Evolutionary conservation across 2,797 vertebrate species (phyloP).

Genomic region (Thalassophryne amazonica): DNA sequence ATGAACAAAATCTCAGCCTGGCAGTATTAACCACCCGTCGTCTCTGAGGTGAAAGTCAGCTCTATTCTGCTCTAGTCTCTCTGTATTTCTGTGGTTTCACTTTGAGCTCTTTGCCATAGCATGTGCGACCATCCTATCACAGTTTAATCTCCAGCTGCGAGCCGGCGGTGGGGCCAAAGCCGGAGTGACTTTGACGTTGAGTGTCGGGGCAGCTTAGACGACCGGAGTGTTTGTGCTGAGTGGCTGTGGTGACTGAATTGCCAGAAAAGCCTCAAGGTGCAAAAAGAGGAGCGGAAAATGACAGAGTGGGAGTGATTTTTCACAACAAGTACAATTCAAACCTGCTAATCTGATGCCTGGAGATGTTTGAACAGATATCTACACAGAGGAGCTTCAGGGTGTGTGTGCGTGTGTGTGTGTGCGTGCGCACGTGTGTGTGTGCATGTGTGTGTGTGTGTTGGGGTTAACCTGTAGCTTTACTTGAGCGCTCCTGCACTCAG

Average conservation of each 20-base stretch:
- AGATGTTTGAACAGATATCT: constrained; percentile 42
- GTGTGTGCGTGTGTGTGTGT: constrained; percentile 31
- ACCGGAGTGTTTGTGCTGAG: constrained; percentile 48
- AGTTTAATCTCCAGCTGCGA: constrained; percentile 54
- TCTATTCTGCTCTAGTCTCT: constrained; percentile 9
- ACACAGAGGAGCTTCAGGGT: constrained; percentile 27
- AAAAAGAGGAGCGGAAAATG: constrained; percentile 27
- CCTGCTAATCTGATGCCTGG: constrained; percentile 58
- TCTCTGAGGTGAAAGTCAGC: constrained; percentile 39
- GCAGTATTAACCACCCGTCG: constrained; percentile 31
- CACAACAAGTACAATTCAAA: constrained; percentile 52
- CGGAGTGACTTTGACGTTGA: constrained; percentile 56
- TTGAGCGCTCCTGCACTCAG: constrained; percentile 19
- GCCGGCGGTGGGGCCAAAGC: constrained; percentile 11
- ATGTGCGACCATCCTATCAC: constrained; percentile 39
- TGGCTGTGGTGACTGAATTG: constrained; percentile 47
- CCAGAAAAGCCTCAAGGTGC: constrained; percentile 36
- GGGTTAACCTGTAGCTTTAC: constrained; percentile 18
- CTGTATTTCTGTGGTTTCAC: constrained; percentile 2
- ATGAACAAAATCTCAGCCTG: constrained; percentile 29
- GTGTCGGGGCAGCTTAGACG: constrained; percentile 31
- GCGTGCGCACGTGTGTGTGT: too few relatives aligned
- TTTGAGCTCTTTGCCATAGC: neutral
- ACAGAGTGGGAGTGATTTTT: constrained; percentile 35
- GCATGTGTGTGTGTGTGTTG: constrained; percentile 11